Evolutionary conservation across 2,113 vertebrate genomes (phyloP).

Genomic region (Ailurus styani): DNA sequence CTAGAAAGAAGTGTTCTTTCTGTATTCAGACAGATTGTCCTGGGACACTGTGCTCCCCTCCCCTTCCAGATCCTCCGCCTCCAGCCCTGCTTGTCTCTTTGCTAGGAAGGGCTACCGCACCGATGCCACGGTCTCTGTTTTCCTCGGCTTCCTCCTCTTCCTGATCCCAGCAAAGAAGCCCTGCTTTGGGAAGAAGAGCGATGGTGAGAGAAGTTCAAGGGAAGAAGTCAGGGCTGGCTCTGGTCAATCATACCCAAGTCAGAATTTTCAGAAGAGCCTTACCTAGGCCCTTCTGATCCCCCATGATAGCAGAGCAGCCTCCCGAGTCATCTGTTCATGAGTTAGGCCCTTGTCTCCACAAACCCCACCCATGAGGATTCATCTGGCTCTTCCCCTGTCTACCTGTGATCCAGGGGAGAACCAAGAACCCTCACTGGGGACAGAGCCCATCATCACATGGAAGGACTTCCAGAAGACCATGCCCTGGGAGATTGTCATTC

Average conservation of each 20-base stretch:
- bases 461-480: slow-evolving; percentile 98
- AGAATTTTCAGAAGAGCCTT: not conserved
- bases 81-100: slow-evolving; percentile 16
- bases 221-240: not conserved
- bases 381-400: not conserved
- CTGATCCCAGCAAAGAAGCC: slow-evolving; percentile 94
- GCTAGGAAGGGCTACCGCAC: slow-evolving; percentile 96
- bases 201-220: slow-evolving; percentile 77
- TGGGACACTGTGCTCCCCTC: rapidly evolving
- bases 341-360: not conserved
- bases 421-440: slow-evolving; percentile 64
- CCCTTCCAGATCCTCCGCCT: not conserved
- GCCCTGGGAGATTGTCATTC: slow-evolving; percentile 99
- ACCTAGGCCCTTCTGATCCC: not conserved
- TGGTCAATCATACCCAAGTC: not conserved
- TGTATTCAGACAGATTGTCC: not conserved
- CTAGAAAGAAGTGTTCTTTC: not conserved
- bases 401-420: slow-evolving; percentile 59
- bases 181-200: slow-evolving; percentile 78
- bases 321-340: not conserved
- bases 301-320: not conserved
- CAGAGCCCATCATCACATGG: slow-evolving; percentile 96
- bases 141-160: slow-evolving; percentile 97
- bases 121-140: slow-evolving; percentile 95
- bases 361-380: rapidly evolving